A percentile compares a stretch with the other conserved stretches of the same genome.
Conservation (phyloP, 2,888 invertebrate species). For the Lasioglossum leucozonium region DNA sequence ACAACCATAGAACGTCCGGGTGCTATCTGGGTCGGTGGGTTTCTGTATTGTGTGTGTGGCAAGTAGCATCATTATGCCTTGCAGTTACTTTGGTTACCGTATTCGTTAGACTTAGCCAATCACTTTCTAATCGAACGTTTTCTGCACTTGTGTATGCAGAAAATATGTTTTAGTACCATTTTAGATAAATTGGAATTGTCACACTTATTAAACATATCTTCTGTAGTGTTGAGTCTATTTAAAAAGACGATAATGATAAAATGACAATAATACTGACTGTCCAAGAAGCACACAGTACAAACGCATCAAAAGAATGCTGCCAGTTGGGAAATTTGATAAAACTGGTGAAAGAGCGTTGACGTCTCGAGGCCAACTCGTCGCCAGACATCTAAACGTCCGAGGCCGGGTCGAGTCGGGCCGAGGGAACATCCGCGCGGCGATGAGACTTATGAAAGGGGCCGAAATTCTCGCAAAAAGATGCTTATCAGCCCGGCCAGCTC, state of each 20-base stretch:
- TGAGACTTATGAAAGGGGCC: constrained; percentile 71
- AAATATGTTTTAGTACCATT: not conserved
- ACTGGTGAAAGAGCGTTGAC: not conserved
- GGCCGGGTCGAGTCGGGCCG: not conserved
- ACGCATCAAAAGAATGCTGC: not conserved
- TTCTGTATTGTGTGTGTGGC: not conserved
- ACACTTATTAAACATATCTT: not conserved
- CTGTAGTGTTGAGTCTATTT: too few species aligned
- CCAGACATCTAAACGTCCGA: constrained; percentile 1
- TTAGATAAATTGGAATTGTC: not conserved
- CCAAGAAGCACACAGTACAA: too few species aligned
- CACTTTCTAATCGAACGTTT: too few species aligned
- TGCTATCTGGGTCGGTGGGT: too few species aligned
- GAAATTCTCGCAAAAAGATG: constrained; percentile 71
- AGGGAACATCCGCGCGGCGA: constrained; percentile 41
- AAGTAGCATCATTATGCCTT: not conserved
- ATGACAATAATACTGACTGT: too few species aligned
- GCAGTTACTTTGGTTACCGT: not conserved
- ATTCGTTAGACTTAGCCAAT: not conserved
- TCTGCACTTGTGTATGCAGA: not conserved
- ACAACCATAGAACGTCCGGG: too few species aligned
- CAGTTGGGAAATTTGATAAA: not conserved
- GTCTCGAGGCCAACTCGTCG: not conserved
- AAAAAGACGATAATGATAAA: too few species aligned
- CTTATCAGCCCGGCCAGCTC: constrained; percentile 65